Conservation (phyloP, 2,113 vertebrate genomes). For the Ciconia boyciana region DNA sequence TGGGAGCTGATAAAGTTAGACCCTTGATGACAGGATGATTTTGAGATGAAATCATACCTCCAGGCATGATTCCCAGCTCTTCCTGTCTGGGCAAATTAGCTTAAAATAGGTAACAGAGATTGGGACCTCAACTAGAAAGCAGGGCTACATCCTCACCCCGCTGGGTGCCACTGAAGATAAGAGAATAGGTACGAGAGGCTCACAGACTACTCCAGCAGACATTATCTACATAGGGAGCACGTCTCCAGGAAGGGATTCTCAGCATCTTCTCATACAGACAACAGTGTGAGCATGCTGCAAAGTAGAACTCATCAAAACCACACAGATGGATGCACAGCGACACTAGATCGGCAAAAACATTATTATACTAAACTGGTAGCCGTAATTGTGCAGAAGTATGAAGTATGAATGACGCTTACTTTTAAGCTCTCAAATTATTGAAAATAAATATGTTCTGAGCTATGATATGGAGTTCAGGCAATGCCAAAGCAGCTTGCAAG, state of each 20-base stretch:
- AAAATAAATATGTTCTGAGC: conserved; percentile 6
- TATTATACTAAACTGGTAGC: not conserved
- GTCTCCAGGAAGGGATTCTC: not conserved
- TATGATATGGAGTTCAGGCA: conserved; percentile 27
- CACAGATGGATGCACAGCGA: not conserved
- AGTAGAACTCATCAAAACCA: not conserved
- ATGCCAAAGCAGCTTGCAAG: conserved; percentile 34
- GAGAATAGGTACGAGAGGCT: not conserved
- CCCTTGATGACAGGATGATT: not conserved
- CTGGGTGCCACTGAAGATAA: not conserved
- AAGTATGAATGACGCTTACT: not conserved
- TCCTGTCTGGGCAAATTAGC: not conserved
- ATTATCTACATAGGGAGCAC: not conserved
- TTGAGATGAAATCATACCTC: not conserved
- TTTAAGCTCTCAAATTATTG: not conserved
- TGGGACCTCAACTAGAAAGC: not conserved
- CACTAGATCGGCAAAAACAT: not conserved
- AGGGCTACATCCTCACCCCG: not conserved
- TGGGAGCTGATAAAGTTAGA: not conserved
- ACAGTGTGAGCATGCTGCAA: not conserved
- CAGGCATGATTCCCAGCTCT: not conserved
- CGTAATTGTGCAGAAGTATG: not conserved
- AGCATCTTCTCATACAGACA: not conserved
- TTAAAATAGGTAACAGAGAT: not conserved
- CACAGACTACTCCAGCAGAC: not conserved